Evolutionary conservation across 2,797 vertebrate genomes (phyloP), one percentile per base, ranked within the genome.

Genomic region (Rhodeus uyekii): DNA sequence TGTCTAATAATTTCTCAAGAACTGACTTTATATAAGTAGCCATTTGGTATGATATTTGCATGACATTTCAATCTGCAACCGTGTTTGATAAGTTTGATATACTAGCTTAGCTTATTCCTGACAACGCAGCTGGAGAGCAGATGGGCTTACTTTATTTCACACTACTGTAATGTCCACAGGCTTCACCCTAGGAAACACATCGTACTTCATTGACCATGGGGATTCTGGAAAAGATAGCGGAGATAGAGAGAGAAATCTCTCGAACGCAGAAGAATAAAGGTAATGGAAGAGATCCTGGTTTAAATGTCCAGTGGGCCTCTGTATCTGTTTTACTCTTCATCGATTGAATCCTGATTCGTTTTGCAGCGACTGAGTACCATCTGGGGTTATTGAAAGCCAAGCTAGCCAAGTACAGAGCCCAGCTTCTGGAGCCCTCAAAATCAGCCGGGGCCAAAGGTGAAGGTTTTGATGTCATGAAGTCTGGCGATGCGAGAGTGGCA

Each of bases 391-490:
- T 99, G 84, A 99, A 99, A 89, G 98, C 98, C 42, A 99, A 99
- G 82, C 93, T 99, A 7, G 98, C 98, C 2, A 99, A 99, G 61
- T 99, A 99, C 91, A 94, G 98, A 93, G 94, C 97, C 81, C 98
- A 99, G 90, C 94, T 99, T 36, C 90, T 99, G 73, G 98, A 99
- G 79, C 98, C 98, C 0, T 96, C 97, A 80, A 99, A 99, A 81
- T 95, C 97, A 0, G 93, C 97, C 0, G 95, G 97, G 0, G 95
- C 93, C 4, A 99, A 99, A 93, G 98, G 98, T 10, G 98, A 99
- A 85, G 98, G 98, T 86, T 99, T 99, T 1, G 98, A 99, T 95
- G 98, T 99, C 39, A 99, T 99, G 98, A 99, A 99, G 93, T 99
- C 98, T 1, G 98, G 98, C 39, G 98, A 99, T 76, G 98, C 98